phyloP scores from a whole-genome alignment of 2,797 vertebrate species.

The Neosalanx taihuensis region DNA sequence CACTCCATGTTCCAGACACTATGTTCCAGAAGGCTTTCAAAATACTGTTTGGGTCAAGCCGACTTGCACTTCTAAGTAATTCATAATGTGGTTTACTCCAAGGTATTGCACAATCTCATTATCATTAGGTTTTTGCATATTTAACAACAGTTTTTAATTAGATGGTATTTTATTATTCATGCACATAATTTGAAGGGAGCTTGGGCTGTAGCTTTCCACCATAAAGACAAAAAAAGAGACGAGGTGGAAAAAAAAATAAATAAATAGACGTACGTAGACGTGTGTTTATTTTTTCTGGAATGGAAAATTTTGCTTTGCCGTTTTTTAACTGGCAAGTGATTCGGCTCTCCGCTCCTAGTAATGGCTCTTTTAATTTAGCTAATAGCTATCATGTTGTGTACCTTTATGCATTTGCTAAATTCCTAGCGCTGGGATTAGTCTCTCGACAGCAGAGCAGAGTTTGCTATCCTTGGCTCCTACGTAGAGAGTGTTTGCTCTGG shows the following conservation, averaged over 20 bases:
- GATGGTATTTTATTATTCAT: conserved; percentile 99
- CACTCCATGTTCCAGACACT: conserved; percentile 58
- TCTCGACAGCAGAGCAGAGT: conserved; percentile 88
- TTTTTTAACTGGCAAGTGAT: conserved; percentile 78
- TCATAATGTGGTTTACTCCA: conserved; percentile 94
- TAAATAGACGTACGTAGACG: conserved; percentile 26
- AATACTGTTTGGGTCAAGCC: conserved; percentile 88
- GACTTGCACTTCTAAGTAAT: conserved; percentile 93
- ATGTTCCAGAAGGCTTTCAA: conserved; percentile 77
- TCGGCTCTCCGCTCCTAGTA: conserved; percentile 76
- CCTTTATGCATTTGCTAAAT: conserved; percentile 97
- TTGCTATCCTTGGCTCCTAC: conserved; percentile 90
- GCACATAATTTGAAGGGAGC: conserved; percentile 98
- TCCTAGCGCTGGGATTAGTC: conserved; percentile 94
- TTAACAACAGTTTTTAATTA: conserved; percentile 99
- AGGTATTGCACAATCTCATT: conserved; percentile 99
- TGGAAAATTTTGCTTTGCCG: conserved; percentile 75
- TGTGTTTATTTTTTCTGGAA: conserved; percentile 66
- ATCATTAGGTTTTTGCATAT: conserved; percentile 99
- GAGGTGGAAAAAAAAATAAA: conserved; percentile 57
- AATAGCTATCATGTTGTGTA: conserved; percentile 98
- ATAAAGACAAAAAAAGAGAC: conserved; percentile 73
- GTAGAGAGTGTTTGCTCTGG: conserved; percentile 93
- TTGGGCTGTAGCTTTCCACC: conserved; percentile 78
- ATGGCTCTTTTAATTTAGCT: conserved; percentile 98